phyloP scores from a whole-genome alignment of 2,113 vertebrate genomes.

The Lates calcarifer region DNA sequence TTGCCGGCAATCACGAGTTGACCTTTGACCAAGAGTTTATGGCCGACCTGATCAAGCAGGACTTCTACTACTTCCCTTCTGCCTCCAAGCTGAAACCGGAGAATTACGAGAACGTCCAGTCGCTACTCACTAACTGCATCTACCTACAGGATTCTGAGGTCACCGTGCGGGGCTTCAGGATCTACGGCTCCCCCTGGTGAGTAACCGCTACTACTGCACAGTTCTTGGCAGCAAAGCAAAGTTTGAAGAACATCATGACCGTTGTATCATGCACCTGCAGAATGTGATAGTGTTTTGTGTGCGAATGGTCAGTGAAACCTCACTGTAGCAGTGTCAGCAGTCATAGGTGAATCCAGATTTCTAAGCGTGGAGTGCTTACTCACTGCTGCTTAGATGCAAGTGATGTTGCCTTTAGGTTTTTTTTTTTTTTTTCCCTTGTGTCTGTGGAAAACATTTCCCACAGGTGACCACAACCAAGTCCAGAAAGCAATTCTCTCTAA shows the following conservation, averaged over 20 bases:
- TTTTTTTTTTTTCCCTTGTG: not conserved
- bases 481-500: not conserved
- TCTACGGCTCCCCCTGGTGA: conserved; percentile 98
- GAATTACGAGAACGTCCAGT: conserved; percentile 97
- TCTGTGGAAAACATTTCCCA: not conserved
- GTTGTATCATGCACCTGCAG: not conserved
- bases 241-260: not conserved
- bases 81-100: conserved; percentile 97
- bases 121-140: conserved; percentile 97
- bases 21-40: conserved; percentile 99
- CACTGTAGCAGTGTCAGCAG: not conserved
- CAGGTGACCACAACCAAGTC: not conserved
- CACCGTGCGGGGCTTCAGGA: conserved; percentile 92
- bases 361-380: not conserved
- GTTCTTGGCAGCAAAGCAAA: not conserved
- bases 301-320: not conserved
- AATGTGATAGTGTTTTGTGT: not conserved
- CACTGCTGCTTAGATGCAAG: not conserved
- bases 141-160: conserved; percentile 98
- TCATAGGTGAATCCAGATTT: not conserved
- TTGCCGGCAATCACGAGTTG: conserved; percentile 97
- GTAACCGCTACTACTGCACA: conserved; percentile 53
- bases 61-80: conserved; percentile 98
- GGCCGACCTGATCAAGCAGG: conserved; percentile 98
- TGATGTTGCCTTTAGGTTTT: not conserved